Conservation (phyloP, 2,888 invertebrate species). For the Nebria salina region DNA sequence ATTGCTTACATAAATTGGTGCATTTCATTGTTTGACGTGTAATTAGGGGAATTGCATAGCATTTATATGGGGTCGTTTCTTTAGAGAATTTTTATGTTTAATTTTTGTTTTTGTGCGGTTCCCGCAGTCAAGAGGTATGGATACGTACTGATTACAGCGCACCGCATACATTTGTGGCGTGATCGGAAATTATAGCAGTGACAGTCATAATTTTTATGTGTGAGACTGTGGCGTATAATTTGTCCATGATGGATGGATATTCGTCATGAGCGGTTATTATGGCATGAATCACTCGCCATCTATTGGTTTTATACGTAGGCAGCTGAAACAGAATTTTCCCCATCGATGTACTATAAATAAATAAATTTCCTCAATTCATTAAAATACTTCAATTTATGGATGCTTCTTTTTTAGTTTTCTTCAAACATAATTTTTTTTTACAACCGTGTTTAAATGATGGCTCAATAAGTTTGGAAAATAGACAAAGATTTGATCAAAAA, state of each 20-base stretch:
- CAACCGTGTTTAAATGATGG: too few species aligned
- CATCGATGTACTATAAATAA: background rate
- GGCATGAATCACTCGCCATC: constrained; percentile 50
- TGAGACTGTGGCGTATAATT: constrained; percentile 59
- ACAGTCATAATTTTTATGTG: constrained; percentile 61
- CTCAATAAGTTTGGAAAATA: too few species aligned
- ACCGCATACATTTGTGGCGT: constrained; percentile 52
- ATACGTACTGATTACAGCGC: constrained; percentile 48
- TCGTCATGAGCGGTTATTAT: constrained; percentile 60
- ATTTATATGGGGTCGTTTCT: constrained; percentile 52
- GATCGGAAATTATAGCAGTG: constrained; percentile 59
- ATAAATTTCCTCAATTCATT: background rate
- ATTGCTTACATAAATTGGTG: constrained; percentile 55
- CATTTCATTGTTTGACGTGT: constrained; percentile 56
- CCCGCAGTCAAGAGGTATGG: constrained; percentile 36
- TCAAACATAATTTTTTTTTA: too few species aligned
- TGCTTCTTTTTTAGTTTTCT: too few species aligned
- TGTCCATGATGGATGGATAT: constrained; percentile 61
- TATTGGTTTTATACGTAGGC: constrained; percentile 53
- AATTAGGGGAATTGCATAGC: constrained; percentile 59
- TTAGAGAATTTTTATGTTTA: background rate
- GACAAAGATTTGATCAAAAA: too few species aligned
- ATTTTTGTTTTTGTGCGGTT: constrained; percentile 26
- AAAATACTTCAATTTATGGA: background rate
- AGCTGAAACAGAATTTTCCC: background rate